Conservation (phyloP, 2,888 invertebrate species). For the Philereme vetulata region DNA sequence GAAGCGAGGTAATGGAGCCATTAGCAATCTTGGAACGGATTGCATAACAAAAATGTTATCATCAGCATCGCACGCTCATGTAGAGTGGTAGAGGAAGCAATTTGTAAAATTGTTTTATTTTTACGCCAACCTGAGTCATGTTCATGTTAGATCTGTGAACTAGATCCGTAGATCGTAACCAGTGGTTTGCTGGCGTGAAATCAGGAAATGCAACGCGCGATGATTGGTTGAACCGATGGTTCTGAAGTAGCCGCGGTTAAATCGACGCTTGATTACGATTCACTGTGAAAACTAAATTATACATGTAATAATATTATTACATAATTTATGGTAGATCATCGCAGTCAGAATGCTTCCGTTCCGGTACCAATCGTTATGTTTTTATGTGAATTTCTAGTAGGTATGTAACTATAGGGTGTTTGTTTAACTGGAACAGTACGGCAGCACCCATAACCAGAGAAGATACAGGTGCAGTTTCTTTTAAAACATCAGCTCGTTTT, state of each 20-base stretch:
- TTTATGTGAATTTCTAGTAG: conserved; percentile 10
- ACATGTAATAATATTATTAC: conserved; percentile 27
- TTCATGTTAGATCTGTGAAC: conserved; percentile 51
- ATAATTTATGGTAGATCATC: conserved; percentile 27
- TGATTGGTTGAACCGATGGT: conserved; percentile 56
- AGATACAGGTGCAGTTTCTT: too few relatives aligned
- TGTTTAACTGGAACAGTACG: too few relatives aligned
- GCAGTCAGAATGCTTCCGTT: conserved; percentile 19
- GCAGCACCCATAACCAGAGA: too few relatives aligned
- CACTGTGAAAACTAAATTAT: conserved; percentile 40
- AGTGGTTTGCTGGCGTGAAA: conserved; percentile 56
- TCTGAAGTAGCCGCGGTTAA: conserved; percentile 48
- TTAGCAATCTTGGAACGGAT: conserved; percentile 23
- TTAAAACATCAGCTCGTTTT: too few relatives aligned
- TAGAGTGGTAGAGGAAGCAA: conserved; percentile 25
- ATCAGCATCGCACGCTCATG: conserved; percentile 18
- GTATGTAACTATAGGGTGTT: too few relatives aligned
- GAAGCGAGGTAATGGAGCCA: conserved; percentile 20
- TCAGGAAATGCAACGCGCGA: conserved; percentile 59
- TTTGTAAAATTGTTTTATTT: conserved; percentile 36
- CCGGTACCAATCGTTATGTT: conserved; percentile 17
- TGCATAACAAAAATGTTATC: conserved; percentile 29
- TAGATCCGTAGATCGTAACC: conserved; percentile 57
- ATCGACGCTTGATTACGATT: conserved; percentile 42
- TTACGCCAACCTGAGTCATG: conserved; percentile 43